Conservation (phyloP, 2,113 vertebrate genomes). For the Ailurus styani region DNA sequence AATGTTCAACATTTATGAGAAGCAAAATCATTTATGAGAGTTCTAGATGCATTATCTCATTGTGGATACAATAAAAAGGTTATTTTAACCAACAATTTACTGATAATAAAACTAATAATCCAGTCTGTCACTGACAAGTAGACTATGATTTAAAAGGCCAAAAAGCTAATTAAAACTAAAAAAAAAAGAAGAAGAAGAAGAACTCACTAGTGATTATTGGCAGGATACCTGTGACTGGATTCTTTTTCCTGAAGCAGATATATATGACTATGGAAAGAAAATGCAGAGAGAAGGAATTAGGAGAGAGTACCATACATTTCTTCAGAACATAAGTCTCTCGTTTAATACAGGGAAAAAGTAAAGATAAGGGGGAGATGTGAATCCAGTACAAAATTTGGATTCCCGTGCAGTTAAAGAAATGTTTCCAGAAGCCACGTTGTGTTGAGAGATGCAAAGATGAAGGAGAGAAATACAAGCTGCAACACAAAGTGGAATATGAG, state of each 20-base stretch:
- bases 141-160: background rate
- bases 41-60: background rate
- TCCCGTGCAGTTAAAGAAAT: background rate
- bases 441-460: background rate
- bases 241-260: background rate
- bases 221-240: background rate
- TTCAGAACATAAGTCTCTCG: background rate
- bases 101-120: conserved; percentile 41
- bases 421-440: background rate
- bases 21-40: conserved; percentile 1
- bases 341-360: conserved; percentile 16
- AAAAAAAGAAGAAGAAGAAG: background rate
- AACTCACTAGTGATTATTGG: background rate
- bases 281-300: background rate
- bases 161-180: conserved; percentile 21
- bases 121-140: background rate
- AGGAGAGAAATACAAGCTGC: background rate
- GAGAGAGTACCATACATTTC: background rate
- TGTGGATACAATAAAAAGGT: background rate
- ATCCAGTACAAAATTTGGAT: background rate
- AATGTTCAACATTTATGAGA: background rate
- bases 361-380: background rate
- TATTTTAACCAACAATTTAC: conserved; percentile 4
- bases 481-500: background rate
- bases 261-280: background rate